Evolutionary conservation across 64 coral and sea anemone genomes (phyloP).

Genomic region (Pocillopora damicornis): DNA sequence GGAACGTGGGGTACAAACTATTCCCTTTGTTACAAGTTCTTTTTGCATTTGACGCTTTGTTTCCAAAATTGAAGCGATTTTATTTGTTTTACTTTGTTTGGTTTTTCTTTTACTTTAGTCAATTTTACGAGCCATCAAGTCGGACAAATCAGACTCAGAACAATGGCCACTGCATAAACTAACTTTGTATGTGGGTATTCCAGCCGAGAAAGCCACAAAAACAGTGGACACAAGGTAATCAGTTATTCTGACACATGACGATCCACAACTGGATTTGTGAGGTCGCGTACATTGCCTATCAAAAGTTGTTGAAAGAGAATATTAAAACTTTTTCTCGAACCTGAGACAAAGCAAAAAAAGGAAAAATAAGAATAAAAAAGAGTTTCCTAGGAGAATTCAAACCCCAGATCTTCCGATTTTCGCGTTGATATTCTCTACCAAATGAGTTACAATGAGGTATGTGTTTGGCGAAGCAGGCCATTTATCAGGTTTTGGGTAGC

Average conservation of each 20-base stretch:
- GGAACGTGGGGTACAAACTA: slow-evolving; percentile 15
- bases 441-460: no score
- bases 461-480: no score
- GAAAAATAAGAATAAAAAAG: no score
- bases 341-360: no score
- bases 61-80: background rate
- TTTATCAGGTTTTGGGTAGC: no score
- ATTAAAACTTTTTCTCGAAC: no score
- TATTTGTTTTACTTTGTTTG: background rate
- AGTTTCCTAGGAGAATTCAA: no score
- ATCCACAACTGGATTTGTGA: no score
- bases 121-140: slow-evolving; percentile 70
- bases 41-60: background rate
- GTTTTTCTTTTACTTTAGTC: slow-evolving; percentile 38
- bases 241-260: background rate
- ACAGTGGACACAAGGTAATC: slow-evolving; percentile 61
- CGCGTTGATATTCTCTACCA: no score
- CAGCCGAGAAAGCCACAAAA: slow-evolving; percentile 65
- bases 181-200: slow-evolving; percentile 57
- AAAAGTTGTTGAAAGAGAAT: no score
- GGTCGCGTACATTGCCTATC: no score
- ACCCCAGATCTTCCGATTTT: no score
- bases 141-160: slow-evolving; percentile 60
- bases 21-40: background rate
- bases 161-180: slow-evolving; percentile 87